phyloP scores from a whole-genome alignment of 1,140 invertebrate genomes.

The Cherax quadricarinatus region DNA sequence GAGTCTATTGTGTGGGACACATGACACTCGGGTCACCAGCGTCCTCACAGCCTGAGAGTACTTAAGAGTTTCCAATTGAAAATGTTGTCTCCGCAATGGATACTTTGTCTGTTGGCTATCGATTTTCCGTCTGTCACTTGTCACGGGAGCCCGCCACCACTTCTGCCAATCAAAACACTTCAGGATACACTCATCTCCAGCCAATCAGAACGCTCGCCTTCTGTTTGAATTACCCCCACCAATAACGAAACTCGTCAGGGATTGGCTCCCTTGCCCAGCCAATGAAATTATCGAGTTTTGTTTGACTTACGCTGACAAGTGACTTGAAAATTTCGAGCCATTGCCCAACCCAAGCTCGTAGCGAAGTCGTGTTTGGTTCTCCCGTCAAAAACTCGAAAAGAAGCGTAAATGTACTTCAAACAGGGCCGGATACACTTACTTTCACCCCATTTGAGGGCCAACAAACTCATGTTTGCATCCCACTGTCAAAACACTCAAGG shows the following conservation, averaged over 20 bases:
- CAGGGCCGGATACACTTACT: not conserved
- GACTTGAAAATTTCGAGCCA: not conserved
- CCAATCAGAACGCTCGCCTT: not conserved
- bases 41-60: not conserved
- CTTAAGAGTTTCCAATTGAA: constrained; percentile 7
- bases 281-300: not conserved
- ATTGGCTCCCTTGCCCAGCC: not conserved
- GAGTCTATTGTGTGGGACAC: not conserved
- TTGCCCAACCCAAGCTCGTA: not conserved
- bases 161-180: not conserved
- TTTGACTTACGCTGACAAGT: not conserved
- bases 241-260: not conserved
- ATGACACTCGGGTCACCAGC: not conserved
- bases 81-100: not conserved
- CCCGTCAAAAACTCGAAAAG: not conserved
- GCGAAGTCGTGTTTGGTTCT: not conserved
- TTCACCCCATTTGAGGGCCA: not conserved
- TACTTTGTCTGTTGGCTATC: constrained; percentile 1
- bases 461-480: not conserved
- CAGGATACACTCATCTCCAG: not conserved
- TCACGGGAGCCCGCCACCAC: not conserved
- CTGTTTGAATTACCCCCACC: not conserved
- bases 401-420: not conserved
- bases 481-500: not conserved
- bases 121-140: not conserved